Conservation (phyloP, 1,140 invertebrate species). For the Trichoplusia ni region DNA sequence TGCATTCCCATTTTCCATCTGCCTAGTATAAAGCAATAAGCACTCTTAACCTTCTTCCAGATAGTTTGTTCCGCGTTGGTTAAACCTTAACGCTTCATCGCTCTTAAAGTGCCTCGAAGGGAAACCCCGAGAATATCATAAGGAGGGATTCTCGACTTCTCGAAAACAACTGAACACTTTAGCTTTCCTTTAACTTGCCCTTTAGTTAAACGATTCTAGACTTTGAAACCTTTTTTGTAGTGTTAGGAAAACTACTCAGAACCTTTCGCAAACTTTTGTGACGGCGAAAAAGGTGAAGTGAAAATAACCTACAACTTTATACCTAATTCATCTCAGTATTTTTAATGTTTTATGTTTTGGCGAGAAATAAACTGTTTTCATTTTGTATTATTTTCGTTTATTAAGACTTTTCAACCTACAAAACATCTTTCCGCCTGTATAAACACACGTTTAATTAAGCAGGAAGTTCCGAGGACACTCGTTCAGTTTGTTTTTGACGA, state of each 20-base stretch:
- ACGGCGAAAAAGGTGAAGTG: too few species aligned
- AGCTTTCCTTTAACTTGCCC: constrained; percentile 12
- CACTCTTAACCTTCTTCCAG: constrained; percentile 30
- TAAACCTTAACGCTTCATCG: constrained; percentile 48
- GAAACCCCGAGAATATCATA: constrained; percentile 40
- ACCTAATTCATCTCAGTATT: too few species aligned
- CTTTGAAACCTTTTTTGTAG: constrained; percentile 3
- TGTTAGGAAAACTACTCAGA: not conserved
- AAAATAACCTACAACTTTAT: too few species aligned
- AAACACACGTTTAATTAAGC: constrained; percentile 67
- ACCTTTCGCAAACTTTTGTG: too few species aligned
- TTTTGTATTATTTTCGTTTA: constrained; percentile 37
- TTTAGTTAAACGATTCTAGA: constrained; percentile 8
- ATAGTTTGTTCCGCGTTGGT: constrained; percentile 39
- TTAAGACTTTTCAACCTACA: constrained; percentile 39
- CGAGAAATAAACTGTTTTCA: constrained; percentile 33
- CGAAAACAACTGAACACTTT: constrained; percentile 10
- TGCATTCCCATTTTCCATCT: not conserved
- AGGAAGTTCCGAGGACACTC: constrained; percentile 57
- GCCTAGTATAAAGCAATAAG: constrained; percentile 1
- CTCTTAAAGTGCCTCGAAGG: constrained; percentile 40
- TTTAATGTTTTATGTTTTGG: too few species aligned
- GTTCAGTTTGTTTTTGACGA: constrained; percentile 52
- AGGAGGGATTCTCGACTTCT: constrained; percentile 31
- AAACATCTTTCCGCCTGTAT: constrained; percentile 45